Conservation (phyloP, 2,113 vertebrate genomes). For the Sciurus niger region DNA sequence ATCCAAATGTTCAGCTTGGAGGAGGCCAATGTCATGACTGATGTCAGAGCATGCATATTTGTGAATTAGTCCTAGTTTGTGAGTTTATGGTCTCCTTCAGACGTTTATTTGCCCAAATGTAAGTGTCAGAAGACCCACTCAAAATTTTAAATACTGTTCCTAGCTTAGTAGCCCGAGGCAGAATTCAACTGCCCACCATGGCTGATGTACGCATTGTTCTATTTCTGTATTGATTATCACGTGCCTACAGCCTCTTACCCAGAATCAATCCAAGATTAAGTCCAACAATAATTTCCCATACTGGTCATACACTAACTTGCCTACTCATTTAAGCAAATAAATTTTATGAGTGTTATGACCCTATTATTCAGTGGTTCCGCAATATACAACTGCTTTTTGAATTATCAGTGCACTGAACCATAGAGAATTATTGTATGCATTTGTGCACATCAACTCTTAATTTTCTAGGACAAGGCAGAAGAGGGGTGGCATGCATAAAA, state of each 20-base stretch:
- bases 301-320: constrained; percentile 24
- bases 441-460: not conserved
- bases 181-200: not conserved
- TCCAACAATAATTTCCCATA: not conserved
- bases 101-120: constrained; percentile 45
- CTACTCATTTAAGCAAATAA: not conserved
- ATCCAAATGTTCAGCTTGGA: constrained; percentile 75
- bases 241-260: accelerated
- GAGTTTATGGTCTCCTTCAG: constrained; percentile 58
- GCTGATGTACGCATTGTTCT: not conserved
- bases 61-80: constrained; percentile 60
- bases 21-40: constrained; percentile 76
- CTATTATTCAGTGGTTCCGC: not conserved
- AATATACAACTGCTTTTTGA: not conserved
- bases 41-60: constrained; percentile 45
- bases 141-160: constrained; percentile 58
- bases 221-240: not conserved
- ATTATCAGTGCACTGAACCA: not conserved
- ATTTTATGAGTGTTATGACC: not conserved
- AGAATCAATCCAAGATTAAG: not conserved
- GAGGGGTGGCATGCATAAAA: not conserved
- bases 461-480: not conserved
- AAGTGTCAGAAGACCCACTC: constrained; percentile 46
- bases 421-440: not conserved
- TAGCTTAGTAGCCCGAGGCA: not conserved